These are phyloP conservation scores for Oxyruncus cristatus DNA, from an alignment of 2,113 vertebrate genomes.

Conservation along the genomic window DNA sequence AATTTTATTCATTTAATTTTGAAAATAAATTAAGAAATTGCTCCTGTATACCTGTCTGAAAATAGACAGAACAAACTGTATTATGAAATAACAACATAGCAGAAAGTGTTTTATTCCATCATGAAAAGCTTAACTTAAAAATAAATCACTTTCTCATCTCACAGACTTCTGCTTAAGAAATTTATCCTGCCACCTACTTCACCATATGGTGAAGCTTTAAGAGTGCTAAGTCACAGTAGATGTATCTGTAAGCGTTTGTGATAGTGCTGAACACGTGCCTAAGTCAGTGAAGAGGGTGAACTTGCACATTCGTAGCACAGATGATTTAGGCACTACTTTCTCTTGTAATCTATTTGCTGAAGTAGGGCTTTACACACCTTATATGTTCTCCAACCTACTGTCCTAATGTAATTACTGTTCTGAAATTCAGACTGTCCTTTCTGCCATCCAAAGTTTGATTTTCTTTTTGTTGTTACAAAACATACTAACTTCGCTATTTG, in stretches of 20 bases:
- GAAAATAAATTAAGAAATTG: not conserved
- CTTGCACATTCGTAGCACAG: not conserved
- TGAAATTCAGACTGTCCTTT: not conserved
- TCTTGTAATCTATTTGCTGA: not conserved
- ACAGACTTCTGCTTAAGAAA: not conserved
- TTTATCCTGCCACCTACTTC: slow-evolving; percentile 42
- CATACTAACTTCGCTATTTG: not conserved
- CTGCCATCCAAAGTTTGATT: not conserved
- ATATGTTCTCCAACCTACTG: not conserved
- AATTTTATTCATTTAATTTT: not conserved
- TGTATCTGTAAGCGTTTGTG: not conserved
- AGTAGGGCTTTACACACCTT: not conserved
- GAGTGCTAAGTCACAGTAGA: not conserved
- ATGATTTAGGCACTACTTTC: not conserved
- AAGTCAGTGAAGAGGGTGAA: not conserved
- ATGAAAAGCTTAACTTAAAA: not conserved
- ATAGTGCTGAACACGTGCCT: not conserved
- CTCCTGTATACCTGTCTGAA: not conserved
- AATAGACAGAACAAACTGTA: not conserved
- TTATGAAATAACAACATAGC: not conserved
- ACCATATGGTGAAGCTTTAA: not conserved
- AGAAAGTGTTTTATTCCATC: not conserved
- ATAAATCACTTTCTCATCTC: not conserved
- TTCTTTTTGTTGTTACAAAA: not conserved
- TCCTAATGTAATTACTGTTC: not conserved